Conservation (phyloP, 2,113 vertebrate genomes). For the Heterotis niloticus region DNA sequence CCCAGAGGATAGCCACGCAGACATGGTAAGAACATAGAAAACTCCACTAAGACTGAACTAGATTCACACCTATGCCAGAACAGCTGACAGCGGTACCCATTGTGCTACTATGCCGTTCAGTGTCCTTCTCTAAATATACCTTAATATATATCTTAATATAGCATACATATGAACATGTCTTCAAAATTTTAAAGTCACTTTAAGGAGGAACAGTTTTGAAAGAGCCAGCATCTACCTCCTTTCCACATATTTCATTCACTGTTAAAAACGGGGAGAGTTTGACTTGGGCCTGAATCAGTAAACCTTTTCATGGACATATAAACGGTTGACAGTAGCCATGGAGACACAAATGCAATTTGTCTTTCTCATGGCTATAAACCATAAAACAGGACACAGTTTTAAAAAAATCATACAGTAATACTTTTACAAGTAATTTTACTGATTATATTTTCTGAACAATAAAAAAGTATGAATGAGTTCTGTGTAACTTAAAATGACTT, state of each 20-base stretch:
- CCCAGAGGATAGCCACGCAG: too few relatives aligned
- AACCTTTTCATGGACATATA: background rate
- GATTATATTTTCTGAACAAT: background rate
- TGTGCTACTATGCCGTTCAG: too few relatives aligned
- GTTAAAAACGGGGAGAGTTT: background rate
- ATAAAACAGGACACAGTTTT: background rate
- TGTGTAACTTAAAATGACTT: too few relatives aligned
- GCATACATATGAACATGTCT: slow-evolving; percentile 29
- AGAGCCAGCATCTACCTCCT: background rate
- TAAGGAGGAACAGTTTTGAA: slow-evolving; percentile 30
- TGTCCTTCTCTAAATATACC: slow-evolving; percentile 10
- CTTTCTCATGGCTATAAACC: background rate
- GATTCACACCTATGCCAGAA: too few relatives aligned
- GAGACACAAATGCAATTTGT: slow-evolving; percentile 2
- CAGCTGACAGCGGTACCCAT: too few relatives aligned
- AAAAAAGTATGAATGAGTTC: too few relatives aligned
- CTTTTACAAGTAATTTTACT: too few relatives aligned
- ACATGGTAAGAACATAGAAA: too few relatives aligned
- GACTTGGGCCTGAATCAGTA: background rate
- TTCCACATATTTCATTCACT: background rate
- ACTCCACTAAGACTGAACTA: too few relatives aligned
- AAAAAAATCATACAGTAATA: background rate
- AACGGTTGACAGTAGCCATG: slow-evolving; percentile 10
- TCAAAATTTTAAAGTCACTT: slow-evolving; percentile 10
- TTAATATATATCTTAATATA: too few relatives aligned